Evolutionary conservation across 2,888 invertebrate genomes (phyloP).

Genomic region (Tolmerus cingulatus): DNA sequence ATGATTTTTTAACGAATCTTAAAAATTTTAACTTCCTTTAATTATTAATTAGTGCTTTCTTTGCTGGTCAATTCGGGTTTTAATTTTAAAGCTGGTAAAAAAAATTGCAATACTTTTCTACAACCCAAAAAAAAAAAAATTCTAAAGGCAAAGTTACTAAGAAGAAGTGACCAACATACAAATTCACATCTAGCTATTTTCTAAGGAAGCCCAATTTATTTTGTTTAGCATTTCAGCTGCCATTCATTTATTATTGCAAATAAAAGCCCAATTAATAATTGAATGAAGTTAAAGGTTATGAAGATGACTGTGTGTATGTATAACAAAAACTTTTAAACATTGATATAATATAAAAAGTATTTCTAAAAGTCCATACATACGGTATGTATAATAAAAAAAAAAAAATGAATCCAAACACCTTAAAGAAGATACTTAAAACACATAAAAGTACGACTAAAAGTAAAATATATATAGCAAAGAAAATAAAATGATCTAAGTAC

Average conservation of each 20-base stretch:
- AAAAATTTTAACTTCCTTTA: neutral
- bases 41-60: conserved; percentile 26
- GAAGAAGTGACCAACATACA: conserved; percentile 7
- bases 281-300: conserved; percentile 17
- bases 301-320: conserved; percentile 30
- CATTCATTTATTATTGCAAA: conserved; percentile 11
- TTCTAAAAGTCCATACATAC: conserved; percentile 9
- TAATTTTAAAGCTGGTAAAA: neutral
- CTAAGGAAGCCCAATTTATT: neutral
- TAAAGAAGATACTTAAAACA: conserved; percentile 36
- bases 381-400: neutral
- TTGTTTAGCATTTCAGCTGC: neutral
- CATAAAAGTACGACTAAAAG: conserved; percentile 17
- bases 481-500: conserved; percentile 27
- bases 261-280: conserved; percentile 20
- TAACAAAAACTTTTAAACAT: conserved; percentile 16
- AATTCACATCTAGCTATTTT: neutral
- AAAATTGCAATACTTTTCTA: neutral
- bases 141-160: neutral
- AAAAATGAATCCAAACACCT: conserved; percentile 42
- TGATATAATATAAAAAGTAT: conserved; percentile 1
- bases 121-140: neutral
- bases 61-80: neutral
- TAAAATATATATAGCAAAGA: conserved; percentile 13
- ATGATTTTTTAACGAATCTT: neutral